Percentiles rank a stretch among this genome's conserved stretches.
These are phyloP conservation scores for Anser cygnoides DNA, from an alignment of 2,113 vertebrate genomes.

Conservation along the genomic window DNA sequence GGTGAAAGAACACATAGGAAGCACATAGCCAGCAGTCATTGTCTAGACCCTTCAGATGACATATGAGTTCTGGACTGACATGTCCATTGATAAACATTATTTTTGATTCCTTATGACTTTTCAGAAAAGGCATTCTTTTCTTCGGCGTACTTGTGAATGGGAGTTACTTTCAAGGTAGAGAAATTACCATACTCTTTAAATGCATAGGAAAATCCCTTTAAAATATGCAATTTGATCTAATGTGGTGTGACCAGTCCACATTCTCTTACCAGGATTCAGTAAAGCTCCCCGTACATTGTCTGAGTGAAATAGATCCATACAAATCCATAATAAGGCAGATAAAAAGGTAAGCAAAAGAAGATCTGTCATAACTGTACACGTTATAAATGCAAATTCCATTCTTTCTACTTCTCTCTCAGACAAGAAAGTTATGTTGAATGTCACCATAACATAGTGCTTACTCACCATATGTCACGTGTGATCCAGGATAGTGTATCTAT, in stretches of 20 bases:
- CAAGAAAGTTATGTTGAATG: not conserved
- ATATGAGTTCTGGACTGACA: not conserved
- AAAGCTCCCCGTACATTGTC: not conserved
- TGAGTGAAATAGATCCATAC: not conserved
- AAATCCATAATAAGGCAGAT: not conserved
- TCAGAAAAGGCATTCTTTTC: not conserved
- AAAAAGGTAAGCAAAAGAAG: conserved; percentile 12
- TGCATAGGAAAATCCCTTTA: conserved; percentile 39
- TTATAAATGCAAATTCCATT: conserved; percentile 25
- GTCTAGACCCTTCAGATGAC: not conserved
- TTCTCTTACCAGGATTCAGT: not conserved
- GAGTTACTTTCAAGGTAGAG: not conserved
- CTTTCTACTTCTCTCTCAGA: not conserved
- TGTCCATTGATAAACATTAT: not conserved
- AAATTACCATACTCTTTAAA: not conserved
- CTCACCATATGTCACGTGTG: not conserved
- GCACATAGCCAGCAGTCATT: not conserved
- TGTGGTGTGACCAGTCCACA: not conserved
- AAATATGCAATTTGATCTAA: conserved; percentile 49
- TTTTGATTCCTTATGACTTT: not conserved
- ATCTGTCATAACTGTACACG: not conserved
- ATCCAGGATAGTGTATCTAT: not conserved
- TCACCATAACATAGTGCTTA: not conserved
- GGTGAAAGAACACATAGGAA: not conserved
- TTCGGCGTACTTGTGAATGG: not conserved